Evolutionary conservation across 2,888 invertebrate species (phyloP).

Genomic region (Mycogona germanica): DNA sequence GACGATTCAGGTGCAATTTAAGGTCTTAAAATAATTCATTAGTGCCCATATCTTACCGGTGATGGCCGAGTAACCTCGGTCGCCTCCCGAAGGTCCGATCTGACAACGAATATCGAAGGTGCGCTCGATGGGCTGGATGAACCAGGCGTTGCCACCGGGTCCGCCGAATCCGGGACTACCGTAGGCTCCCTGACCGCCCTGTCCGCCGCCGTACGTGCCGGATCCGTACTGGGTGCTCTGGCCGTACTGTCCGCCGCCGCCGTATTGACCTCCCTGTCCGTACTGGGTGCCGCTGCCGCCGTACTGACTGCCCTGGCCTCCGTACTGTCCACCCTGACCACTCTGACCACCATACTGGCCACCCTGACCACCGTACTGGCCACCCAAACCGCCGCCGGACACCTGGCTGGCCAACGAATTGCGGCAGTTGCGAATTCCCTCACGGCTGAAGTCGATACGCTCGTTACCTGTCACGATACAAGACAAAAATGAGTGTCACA

Average conservation of each 20-base stretch:
- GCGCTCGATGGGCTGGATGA: constrained; percentile 11
- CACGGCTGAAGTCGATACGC: constrained; percentile 18
- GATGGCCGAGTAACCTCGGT: constrained; percentile 76
- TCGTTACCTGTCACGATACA: constrained; percentile 11
- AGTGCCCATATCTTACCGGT: constrained; percentile 28
- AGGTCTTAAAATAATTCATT: background rate
- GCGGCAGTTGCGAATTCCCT: constrained; percentile 18
- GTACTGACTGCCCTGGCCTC: constrained; percentile 2
- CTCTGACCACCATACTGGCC: constrained; percentile 14
- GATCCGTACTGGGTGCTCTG: too few relatives aligned
- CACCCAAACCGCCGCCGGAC: constrained; percentile 9
- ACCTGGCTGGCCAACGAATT: constrained; percentile 5
- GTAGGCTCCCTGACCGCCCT: background rate
- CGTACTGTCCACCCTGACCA: constrained; percentile 16
- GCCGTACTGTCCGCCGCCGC: constrained; percentile 8
- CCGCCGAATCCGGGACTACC: background rate
- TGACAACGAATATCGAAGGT: constrained; percentile 16
- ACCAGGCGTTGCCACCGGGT: constrained; percentile 6
- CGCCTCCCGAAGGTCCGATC: constrained; percentile 40
- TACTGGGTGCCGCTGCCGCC: constrained; percentile 6
- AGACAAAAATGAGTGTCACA: background rate
- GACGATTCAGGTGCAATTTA: background rate
- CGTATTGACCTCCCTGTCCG: constrained; percentile 1
- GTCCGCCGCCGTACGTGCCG: background rate
- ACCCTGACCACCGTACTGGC: constrained; percentile 4